Percentiles rank a stretch among this genome's conserved stretches.
Evolutionary conservation across 1,140 invertebrate genomes (phyloP).

Genomic region (Hypothenemus hampei): DNA sequence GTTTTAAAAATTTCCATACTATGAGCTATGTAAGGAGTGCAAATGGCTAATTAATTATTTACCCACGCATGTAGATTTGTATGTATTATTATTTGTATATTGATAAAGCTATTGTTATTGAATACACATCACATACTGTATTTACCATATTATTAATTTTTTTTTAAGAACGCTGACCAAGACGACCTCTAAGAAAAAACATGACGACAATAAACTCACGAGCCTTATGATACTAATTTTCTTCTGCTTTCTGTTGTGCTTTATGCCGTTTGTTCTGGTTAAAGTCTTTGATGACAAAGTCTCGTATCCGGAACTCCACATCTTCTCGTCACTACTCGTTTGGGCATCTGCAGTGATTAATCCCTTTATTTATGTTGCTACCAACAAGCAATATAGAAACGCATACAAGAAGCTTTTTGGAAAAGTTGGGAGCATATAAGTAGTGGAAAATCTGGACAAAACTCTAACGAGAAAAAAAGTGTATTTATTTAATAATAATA

Average conservation of each 20-base stretch:
- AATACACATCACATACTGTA: background rate
- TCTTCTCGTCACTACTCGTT: slow-evolving; percentile 74
- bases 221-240: slow-evolving; percentile 83
- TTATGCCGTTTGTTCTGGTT: slow-evolving; percentile 78
- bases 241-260: slow-evolving; percentile 75
- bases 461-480: too few species aligned
- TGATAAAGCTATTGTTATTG: background rate
- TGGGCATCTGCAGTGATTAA: slow-evolving; percentile 85
- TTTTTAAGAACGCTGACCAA: slow-evolving; percentile 43
- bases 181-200: slow-evolving; percentile 47
- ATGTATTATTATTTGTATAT: background rate
- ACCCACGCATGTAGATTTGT: slow-evolving; percentile 5
- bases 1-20: slow-evolving; percentile 25
- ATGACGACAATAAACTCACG: slow-evolving; percentile 75
- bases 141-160: slow-evolving; percentile 2
- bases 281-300: slow-evolving; percentile 74
- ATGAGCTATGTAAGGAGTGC: too few species aligned
- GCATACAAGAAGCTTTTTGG: slow-evolving; percentile 65
- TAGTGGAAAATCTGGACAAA: too few species aligned
- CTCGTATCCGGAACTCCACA: slow-evolving; percentile 66
- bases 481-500: too few species aligned
- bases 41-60: slow-evolving; percentile 1
- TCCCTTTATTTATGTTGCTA: slow-evolving; percentile 81
- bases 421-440: slow-evolving; percentile 33
- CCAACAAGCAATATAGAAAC: slow-evolving; percentile 74